Evolutionary conservation across 2,888 invertebrate species (phyloP).

Genomic region (Heliconius aoede): DNA sequence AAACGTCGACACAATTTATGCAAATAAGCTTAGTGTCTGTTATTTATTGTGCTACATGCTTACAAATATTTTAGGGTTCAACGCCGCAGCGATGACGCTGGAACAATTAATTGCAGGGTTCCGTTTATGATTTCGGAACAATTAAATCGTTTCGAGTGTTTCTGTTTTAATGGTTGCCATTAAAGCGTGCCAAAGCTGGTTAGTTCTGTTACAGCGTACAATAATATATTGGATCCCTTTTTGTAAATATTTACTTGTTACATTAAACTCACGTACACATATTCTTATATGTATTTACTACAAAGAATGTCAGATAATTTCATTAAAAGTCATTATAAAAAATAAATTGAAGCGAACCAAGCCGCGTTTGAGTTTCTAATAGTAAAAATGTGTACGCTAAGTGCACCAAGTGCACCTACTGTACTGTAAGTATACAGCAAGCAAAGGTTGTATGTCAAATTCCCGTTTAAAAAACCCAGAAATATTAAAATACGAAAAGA

Average conservation of each 20-base stretch:
- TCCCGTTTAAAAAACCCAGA: no score
- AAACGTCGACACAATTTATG: constrained; percentile 77
- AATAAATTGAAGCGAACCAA: no score
- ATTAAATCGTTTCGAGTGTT: constrained; percentile 66
- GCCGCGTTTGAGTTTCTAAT: no score
- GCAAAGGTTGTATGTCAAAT: no score
- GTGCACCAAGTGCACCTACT: no score
- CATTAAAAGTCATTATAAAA: no score
- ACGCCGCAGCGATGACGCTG: constrained; percentile 71
- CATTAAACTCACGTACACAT: no score
- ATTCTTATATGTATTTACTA: no score
- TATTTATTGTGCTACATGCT: constrained; percentile 77
- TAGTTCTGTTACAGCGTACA: not conserved
- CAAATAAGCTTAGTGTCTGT: constrained; percentile 79
- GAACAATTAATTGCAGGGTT: constrained; percentile 77
- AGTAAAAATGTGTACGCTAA: no score
- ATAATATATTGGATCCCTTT: constrained; percentile 7
- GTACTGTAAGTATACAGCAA: no score
- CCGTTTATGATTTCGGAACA: constrained; percentile 70
- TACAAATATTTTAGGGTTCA: constrained; percentile 70
- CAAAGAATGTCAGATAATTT: no score
- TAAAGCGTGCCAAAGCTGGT: constrained; percentile 24
- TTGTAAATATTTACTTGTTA: constrained; percentile 74
- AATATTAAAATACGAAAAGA: no score
- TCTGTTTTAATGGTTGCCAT: constrained; percentile 56